Percentiles rank a stretch among this genome's conserved stretches.
Conservation (phyloP, 1,140 invertebrate species). For the Pemphigus obesinymphae region DNA sequence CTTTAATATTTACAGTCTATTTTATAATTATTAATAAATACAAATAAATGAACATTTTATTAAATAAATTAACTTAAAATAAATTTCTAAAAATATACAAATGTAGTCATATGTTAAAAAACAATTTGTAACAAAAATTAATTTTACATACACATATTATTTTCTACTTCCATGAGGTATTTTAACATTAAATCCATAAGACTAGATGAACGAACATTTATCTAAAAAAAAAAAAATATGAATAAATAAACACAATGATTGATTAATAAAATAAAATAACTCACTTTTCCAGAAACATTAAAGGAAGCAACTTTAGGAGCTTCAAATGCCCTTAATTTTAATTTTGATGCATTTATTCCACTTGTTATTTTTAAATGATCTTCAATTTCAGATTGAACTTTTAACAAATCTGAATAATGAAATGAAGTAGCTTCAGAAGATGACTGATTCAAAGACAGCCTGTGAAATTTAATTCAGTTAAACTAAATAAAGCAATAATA, state of each 20-base stretch:
- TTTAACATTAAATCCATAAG: constrained; percentile 33
- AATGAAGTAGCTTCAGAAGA: neutral
- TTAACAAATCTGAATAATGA: constrained; percentile 32
- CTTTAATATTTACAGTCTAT: no score
- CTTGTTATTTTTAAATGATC: constrained; percentile 21
- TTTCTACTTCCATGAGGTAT: constrained; percentile 9
- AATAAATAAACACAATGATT: neutral
- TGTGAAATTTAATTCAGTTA: neutral
- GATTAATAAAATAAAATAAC: constrained; percentile 1
- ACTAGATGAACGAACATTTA: neutral
- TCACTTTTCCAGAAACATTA: constrained; percentile 26
- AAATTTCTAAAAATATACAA: no score
- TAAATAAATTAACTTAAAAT: no score
- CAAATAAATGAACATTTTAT: no score
- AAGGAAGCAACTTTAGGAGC: constrained; percentile 18
- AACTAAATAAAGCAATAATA: no score
- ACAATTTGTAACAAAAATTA: neutral
- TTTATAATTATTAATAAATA: no score
- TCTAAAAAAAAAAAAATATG: constrained; percentile 8
- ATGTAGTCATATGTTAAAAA: neutral
- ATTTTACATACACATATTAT: neutral
- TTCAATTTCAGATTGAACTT: constrained; percentile 22
- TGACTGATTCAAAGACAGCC: neutral
- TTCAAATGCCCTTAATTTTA: constrained; percentile 24
- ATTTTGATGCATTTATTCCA: constrained; percentile 35